Conservation (phyloP, 2,113 vertebrate genomes). For the Siniperca chuatsi region DNA sequence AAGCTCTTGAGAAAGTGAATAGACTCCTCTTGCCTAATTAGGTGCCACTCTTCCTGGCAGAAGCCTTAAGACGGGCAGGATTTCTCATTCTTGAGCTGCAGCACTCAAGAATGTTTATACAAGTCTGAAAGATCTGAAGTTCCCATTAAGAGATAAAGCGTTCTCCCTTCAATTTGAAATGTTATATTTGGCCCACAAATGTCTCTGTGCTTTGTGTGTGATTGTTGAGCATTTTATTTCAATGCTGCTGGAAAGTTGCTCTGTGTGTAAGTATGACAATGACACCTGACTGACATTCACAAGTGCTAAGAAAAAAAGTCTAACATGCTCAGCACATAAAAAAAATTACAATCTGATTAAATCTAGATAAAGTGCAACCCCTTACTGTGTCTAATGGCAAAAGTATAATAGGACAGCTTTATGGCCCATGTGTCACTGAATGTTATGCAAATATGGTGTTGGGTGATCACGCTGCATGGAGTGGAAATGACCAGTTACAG, state of each 20-base stretch:
- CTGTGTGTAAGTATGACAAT: background rate
- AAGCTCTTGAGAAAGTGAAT: slow-evolving; percentile 81
- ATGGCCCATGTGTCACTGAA: background rate
- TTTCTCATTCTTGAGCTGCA: slow-evolving; percentile 69
- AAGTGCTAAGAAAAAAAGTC: background rate
- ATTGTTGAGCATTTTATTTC: slow-evolving; percentile 28
- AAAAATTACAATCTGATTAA: background rate
- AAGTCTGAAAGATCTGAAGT: slow-evolving; percentile 65
- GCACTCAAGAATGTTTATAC: slow-evolving; percentile 70
- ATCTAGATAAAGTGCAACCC: background rate
- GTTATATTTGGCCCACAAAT: slow-evolving; percentile 50
- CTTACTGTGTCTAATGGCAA: background rate
- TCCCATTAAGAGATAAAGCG: slow-evolving; percentile 67
- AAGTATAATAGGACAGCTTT: background rate
- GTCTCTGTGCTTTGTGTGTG: slow-evolving; percentile 27
- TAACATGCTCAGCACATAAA: background rate
- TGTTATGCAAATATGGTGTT: slow-evolving; percentile 29
- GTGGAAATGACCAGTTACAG: background rate
- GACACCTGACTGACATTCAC: slow-evolving; percentile 16
- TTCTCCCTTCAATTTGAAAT: slow-evolving; percentile 52
- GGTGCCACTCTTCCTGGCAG: slow-evolving; percentile 78
- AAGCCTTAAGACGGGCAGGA: slow-evolving; percentile 49
- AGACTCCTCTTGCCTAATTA: slow-evolving; percentile 75
- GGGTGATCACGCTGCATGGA: slow-evolving; percentile 21
- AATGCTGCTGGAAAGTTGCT: slow-evolving; percentile 12